Conservation (phyloP, 2,888 invertebrate genomes). For the Lepetodrilus schrolli region DNA sequence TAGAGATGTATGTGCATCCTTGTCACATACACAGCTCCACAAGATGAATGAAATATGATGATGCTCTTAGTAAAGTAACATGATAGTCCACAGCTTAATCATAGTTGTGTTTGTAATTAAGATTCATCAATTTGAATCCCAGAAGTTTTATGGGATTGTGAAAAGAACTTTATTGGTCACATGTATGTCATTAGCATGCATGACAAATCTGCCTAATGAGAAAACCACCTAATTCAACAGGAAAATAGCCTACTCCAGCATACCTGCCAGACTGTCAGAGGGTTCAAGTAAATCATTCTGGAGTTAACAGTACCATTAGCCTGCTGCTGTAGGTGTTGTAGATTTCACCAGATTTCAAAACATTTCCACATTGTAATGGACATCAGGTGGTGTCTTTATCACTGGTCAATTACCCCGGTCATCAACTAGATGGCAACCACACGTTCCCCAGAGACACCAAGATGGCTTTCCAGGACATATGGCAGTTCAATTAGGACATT, state of each 20-base stretch:
- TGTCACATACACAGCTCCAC: no score
- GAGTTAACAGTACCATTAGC: not conserved
- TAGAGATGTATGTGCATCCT: no score
- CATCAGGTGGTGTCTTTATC: not conserved
- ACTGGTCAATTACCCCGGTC: not conserved
- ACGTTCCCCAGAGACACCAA: not conserved
- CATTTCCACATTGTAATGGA: not conserved
- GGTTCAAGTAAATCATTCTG: not conserved
- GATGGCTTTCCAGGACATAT: not conserved
- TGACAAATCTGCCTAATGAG: not conserved
- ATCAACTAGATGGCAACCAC: not conserved
- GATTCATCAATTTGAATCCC: no score
- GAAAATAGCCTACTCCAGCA: not conserved
- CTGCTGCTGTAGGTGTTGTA: not conserved
- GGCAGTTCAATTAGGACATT: not conserved
- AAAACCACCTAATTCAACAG: not conserved
- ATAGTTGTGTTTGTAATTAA: no score
- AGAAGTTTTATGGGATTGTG: no score
- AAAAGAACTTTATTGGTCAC: not conserved
- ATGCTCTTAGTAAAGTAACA: no score
- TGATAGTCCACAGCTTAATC: no score
- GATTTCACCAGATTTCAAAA: not conserved
- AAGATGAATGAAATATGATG: no score
- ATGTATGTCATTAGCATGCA: not conserved
- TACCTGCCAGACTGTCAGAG: not conserved